Evolutionary conservation across 1,140 invertebrate species (phyloP), one percentile per base, ranked within the genome.

Genomic region (Anastrepha ludens): DNA sequence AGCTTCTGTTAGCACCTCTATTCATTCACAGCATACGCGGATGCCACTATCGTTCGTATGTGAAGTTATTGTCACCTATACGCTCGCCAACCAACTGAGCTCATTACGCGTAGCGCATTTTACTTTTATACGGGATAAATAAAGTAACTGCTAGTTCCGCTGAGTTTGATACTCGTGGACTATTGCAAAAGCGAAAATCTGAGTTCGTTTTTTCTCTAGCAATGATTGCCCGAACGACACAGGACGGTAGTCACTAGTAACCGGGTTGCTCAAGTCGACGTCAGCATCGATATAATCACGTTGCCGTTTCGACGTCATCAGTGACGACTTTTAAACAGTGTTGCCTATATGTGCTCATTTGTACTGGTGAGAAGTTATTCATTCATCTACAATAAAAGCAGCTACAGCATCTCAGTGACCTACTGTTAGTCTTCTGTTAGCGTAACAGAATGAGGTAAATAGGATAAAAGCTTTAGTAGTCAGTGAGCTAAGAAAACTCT

Each of bases 11-110:
- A 20, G 47, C 74, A 81, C 74, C 50, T n/a, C 20, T 55, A 81
- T 55, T 55, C 2, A 9, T 47, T 50, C n/a, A 55, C 47, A 81
- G 74, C 74, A 86, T 60, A 85, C 58, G 41, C 58, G 55, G 55
- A 39, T n/a, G 39, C 58, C 29, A 17, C 58, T 39, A 86, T 62
- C 5, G 29, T 50, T 60, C 13, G 50, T 39, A 9, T 17, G 29
- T 41, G 59, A 15, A 55, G 85, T 41, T 86, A 58, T 13, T 86
- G 50, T 86, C 59, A 86, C 59, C 59, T 41, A 59, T 60, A 29
- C 58, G 59, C 59, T 62, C 29, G 13, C 20, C 29, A 20, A 20
- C 41, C 85, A 86, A 86, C 85, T 86, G 85, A 62, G 62, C 62
- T 86, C 58, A 86, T 29, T 62, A 44, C 2, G 85, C 58, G 59